Evolutionary conservation across 1,140 invertebrate species (phyloP).

Genomic region (Diprion similis): DNA sequence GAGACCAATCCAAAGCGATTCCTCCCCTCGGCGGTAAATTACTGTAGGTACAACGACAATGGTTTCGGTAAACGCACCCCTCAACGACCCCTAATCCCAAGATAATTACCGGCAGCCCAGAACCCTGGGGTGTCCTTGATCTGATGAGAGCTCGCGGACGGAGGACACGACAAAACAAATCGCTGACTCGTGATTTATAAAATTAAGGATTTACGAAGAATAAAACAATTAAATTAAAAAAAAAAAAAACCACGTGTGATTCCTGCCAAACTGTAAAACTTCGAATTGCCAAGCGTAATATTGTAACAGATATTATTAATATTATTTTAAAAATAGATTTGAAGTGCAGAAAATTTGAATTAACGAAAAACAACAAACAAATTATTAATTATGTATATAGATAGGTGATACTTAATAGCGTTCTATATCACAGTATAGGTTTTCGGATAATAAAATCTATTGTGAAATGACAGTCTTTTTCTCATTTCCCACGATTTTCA

Average conservation of each 20-base stretch:
- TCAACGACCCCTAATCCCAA: too few species aligned
- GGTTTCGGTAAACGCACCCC: too few species aligned
- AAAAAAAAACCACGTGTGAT: constrained; percentile 37
- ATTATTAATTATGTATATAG: constrained; percentile 42
- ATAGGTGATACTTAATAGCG: constrained; percentile 46
- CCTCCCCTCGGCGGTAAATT: too few species aligned
- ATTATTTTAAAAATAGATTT: background rate
- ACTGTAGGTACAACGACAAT: too few species aligned
- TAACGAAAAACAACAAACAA: background rate
- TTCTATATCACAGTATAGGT: constrained; percentile 48
- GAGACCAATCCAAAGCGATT: too few species aligned
- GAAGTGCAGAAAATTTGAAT: background rate
- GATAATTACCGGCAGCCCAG: too few species aligned
- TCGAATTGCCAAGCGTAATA: constrained; percentile 48
- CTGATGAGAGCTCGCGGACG: too few species aligned
- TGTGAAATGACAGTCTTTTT: too few species aligned
- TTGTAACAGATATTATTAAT: background rate
- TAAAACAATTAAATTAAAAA: constrained; percentile 17
- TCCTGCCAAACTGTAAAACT: constrained; percentile 50
- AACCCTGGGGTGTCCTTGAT: too few species aligned
- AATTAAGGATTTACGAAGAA: constrained; percentile 14
- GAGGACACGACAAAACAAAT: too few species aligned
- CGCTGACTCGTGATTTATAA: constrained; percentile 11
- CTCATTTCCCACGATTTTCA: too few species aligned
- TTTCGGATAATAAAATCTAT: constrained; percentile 47